Percentiles rank a stretch among this genome's conserved stretches.
Conservation (phyloP, 2,113 vertebrate species). For the Tragulus kanchil region DNA sequence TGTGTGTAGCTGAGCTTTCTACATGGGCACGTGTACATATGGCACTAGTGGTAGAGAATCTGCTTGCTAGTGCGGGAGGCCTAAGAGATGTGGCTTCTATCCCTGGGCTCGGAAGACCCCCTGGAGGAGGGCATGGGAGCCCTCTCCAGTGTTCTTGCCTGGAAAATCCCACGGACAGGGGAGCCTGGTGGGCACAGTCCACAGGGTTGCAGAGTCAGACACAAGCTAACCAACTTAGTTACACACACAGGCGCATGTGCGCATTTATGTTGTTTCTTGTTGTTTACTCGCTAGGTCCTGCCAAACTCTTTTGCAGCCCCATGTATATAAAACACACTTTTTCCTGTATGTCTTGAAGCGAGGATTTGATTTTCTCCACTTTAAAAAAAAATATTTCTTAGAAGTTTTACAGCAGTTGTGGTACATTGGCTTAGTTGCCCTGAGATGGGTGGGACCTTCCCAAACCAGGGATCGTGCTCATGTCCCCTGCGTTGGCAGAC, state of each 20-base stretch:
- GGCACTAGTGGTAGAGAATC: neutral
- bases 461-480: neutral
- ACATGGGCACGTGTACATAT: too few relatives aligned
- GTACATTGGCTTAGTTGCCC: neutral
- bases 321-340: neutral
- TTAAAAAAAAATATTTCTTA: neutral
- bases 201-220: neutral
- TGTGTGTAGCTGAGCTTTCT: neutral
- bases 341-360: neutral
- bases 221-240: neutral
- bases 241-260: neutral
- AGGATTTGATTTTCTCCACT: neutral
- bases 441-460: neutral
- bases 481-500: neutral
- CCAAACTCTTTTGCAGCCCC: too few relatives aligned
- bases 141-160: neutral
- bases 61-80: neutral
- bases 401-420: neutral
- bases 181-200: neutral
- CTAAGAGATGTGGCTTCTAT: neutral
- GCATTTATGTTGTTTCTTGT: neutral
- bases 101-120: neutral
- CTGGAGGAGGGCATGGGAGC: neutral
- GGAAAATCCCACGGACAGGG: neutral
- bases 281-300: too few relatives aligned